Evolutionary conservation across 2,888 invertebrate genomes (phyloP).

Genomic region (Gnatocerus cornutus): DNA sequence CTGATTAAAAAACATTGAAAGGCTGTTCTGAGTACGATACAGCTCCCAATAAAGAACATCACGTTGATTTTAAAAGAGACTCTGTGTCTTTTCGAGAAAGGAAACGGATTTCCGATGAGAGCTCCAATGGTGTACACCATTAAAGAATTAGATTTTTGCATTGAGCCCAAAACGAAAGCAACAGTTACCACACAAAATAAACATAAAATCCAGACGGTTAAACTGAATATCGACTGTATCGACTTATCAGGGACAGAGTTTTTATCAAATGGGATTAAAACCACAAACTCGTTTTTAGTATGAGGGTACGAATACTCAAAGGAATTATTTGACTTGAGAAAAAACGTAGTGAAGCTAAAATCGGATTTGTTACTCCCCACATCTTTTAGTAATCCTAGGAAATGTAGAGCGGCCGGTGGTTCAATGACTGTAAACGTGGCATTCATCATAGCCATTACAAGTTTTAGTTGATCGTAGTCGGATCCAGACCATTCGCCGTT

Average conservation of each 20-base stretch:
- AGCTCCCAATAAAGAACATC: neutral
- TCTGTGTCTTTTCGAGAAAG: neutral
- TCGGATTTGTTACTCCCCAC: neutral
- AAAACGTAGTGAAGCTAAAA: conserved; percentile 13
- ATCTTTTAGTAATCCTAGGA: neutral
- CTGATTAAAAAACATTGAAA: no score
- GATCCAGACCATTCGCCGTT: conserved; percentile 11
- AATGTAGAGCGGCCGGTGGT: neutral
- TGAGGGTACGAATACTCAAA: neutral
- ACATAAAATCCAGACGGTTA: neutral
- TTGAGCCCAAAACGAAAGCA: no score
- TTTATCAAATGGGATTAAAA: neutral
- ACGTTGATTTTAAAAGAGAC: neutral
- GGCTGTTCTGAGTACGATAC: conserved; percentile 4
- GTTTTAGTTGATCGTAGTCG: conserved; percentile 4
- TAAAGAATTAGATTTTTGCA: no score
- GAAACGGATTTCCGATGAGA: neutral
- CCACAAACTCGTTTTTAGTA: neutral
- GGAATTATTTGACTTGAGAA: neutral
- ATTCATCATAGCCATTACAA: neutral
- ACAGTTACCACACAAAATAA: no score
- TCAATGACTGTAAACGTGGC: conserved; percentile 6
- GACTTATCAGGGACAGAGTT: neutral
- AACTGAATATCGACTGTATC: neutral
- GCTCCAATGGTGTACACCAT: neutral